Evolutionary conservation across 2,797 vertebrate species (phyloP).

Genomic region (Numenius phaeopus): DNA sequence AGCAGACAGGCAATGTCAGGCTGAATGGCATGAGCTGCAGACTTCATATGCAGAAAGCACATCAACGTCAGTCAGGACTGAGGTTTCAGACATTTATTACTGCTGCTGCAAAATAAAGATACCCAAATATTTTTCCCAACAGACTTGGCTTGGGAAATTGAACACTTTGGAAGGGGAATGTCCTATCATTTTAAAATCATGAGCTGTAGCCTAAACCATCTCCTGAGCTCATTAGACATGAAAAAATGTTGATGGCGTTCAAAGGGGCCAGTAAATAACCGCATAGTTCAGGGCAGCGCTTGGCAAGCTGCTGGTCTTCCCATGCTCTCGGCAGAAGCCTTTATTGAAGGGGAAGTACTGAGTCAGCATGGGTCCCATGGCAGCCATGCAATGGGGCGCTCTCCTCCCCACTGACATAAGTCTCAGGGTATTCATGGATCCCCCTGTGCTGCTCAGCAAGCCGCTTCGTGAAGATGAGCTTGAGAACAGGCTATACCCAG

Average conservation of each 20-base stretch:
- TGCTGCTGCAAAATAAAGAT: neutral
- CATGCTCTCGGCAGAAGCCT: neutral
- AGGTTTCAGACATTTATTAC: neutral
- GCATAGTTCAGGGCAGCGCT: neutral
- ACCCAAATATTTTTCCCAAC: constrained; percentile 3
- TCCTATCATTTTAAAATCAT: neutral
- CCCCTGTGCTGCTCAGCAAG: neutral
- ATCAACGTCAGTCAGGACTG: neutral
- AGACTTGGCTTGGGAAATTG: neutral
- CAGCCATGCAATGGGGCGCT: neutral
- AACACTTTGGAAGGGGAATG: neutral
- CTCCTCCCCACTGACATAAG: neutral
- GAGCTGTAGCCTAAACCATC: neutral
- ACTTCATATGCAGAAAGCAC: neutral
- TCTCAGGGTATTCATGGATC: neutral
- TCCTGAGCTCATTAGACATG: neutral
- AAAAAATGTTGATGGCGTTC: neutral
- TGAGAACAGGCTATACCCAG: neutral
- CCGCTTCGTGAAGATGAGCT: fast-evolving
- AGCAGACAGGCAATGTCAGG: neutral
- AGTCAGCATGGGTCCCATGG: neutral
- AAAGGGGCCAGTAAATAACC: neutral
- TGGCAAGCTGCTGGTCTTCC: neutral
- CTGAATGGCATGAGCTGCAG: neutral
- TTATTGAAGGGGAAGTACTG: neutral